Conservation (phyloP, 2,888 invertebrate species). For the Caradrina clavipalpis region DNA sequence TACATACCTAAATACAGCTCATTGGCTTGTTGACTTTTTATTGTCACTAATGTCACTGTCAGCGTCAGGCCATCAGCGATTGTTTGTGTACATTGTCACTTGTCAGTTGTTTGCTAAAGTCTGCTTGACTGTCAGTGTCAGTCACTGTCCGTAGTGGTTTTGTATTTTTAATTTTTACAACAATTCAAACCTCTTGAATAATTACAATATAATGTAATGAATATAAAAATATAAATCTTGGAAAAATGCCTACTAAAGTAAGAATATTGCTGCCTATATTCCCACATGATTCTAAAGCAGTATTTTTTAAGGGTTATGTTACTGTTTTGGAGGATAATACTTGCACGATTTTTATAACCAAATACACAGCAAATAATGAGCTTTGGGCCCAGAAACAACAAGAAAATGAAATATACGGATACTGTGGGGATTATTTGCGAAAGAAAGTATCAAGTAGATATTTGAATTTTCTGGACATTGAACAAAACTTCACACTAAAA, state of each 20-base stretch:
- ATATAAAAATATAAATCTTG: not conserved
- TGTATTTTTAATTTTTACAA: not conserved
- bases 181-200: not conserved
- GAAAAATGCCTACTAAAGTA: slow-evolving; percentile 59
- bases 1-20: too few species aligned
- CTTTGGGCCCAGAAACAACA: slow-evolving; percentile 55
- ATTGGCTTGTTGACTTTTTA: too few species aligned
- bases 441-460: slow-evolving; percentile 49
- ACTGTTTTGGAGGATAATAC: slow-evolving; percentile 55
- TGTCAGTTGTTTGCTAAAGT: too few species aligned
- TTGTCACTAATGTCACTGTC: too few species aligned
- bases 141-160: too few species aligned
- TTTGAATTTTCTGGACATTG: slow-evolving; percentile 69
- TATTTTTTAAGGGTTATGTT: slow-evolving; percentile 78
- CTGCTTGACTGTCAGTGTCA: too few species aligned
- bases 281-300: slow-evolving; percentile 57
- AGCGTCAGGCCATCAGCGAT: too few species aligned
- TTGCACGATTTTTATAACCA: slow-evolving; percentile 76
- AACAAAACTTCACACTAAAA: slow-evolving; percentile 57
- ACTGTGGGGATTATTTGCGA: slow-evolving; percentile 58
- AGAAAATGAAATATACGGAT: slow-evolving; percentile 74
- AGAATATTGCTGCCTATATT: slow-evolving; percentile 76
- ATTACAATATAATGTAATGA: not conserved
- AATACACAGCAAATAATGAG: slow-evolving; percentile 63
- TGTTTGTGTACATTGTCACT: too few species aligned